These are phyloP conservation scores for Lepidothrix coronata DNA, from an alignment of 2,113 vertebrate genomes.

Conservation along the genomic window DNA sequence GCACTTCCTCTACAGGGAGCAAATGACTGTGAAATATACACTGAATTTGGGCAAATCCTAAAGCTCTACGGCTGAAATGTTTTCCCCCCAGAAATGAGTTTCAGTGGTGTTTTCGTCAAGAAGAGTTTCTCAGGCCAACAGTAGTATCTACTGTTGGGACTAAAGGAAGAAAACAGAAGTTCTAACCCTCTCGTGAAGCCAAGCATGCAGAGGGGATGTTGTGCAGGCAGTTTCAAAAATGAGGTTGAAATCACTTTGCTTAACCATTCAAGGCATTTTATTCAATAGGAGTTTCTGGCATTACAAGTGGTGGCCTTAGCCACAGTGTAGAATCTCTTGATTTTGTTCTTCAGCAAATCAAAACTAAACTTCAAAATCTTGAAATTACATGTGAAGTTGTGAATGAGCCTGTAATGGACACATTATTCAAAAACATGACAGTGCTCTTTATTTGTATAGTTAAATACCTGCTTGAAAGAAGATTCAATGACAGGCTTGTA, in stretches of 20 bases:
- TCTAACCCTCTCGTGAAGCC: neutral
- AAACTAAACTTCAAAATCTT: neutral
- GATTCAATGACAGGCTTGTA: neutral
- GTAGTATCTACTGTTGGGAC: neutral
- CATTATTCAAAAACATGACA: neutral
- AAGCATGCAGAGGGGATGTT: neutral
- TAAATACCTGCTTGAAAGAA: fast-evolving
- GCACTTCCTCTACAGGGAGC: neutral
- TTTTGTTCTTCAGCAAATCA: neutral
- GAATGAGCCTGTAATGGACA: neutral
- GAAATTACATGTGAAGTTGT: neutral
- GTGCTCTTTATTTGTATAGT: neutral
- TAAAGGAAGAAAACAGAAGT: neutral
- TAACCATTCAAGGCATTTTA: neutral
- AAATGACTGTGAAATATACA: neutral
- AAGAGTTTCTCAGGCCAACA: neutral
- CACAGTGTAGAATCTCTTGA: neutral
- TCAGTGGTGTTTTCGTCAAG: neutral
- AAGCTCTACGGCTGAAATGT: neutral
- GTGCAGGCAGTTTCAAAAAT: neutral
- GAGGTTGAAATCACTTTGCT: neutral
- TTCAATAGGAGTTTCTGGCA: neutral
- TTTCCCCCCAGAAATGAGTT: neutral
- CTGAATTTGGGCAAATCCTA: neutral
- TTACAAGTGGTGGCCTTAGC: neutral